These are phyloP conservation scores for Folsomia manolachei DNA, from an alignment of 2,888 invertebrate species.

Conservation along the genomic window DNA sequence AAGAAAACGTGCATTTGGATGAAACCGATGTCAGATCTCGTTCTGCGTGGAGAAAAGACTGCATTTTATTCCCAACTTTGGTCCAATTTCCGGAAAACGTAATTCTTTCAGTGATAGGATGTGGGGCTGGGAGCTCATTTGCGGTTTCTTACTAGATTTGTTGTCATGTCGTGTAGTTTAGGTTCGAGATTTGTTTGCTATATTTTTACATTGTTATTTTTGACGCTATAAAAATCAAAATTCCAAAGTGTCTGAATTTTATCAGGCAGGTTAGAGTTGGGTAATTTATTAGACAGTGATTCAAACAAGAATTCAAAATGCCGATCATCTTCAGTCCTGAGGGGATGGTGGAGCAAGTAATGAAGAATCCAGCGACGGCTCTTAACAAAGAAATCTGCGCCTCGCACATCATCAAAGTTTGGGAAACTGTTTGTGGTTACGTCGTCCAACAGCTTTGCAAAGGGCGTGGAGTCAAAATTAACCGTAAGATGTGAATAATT, in stretches of 20 bases:
- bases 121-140: constrained; percentile 60
- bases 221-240: background rate
- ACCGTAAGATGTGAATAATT: background rate
- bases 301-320: too few relatives aligned
- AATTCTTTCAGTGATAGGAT: constrained; percentile 53
- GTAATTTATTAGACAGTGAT: too few relatives aligned
- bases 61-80: constrained; percentile 34
- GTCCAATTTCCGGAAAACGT: constrained; percentile 33
- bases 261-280: too few relatives aligned
- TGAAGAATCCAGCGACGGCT: constrained; percentile 34
- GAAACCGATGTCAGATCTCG: background rate
- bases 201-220: background rate
- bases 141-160: constrained; percentile 52
- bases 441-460: constrained; percentile 38
- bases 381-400: constrained; percentile 43
- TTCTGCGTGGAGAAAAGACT: constrained; percentile 20
- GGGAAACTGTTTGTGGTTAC: constrained; percentile 39
- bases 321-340: constrained; percentile 39
- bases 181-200: background rate
- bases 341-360: constrained; percentile 43
- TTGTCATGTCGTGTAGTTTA: background rate
- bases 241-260: background rate
- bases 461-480: constrained; percentile 42
- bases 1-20: background rate
- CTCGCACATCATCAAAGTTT: constrained; percentile 39